A percentile compares a stretch with the other conserved stretches of the same genome.
phyloP scores from a whole-genome alignment of 2,113 vertebrate species.

The Helogale parvula region DNA sequence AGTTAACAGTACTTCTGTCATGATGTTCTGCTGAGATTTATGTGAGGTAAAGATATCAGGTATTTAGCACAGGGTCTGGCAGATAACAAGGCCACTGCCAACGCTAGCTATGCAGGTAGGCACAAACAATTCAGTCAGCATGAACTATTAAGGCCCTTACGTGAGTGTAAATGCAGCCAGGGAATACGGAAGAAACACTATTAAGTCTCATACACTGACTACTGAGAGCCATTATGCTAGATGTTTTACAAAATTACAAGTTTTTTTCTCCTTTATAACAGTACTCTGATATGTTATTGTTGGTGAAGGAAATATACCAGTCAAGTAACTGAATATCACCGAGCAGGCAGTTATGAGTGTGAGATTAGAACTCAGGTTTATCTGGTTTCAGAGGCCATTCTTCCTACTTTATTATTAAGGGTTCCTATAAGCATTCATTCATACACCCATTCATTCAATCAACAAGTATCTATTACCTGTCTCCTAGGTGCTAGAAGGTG shows the following conservation, averaged over 20 bases:
- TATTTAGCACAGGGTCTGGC: not conserved
- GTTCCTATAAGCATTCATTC: not conserved
- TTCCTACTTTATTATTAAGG: not conserved
- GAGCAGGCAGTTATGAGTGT: not conserved
- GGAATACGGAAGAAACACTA: not conserved
- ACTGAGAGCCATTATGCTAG: not conserved
- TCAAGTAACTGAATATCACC: not conserved
- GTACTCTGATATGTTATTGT: not conserved
- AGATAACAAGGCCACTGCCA: not conserved
- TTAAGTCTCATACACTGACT: not conserved
- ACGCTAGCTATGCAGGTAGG: not conserved
- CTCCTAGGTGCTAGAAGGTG: not conserved
- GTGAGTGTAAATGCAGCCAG: not conserved
- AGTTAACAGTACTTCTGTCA: not conserved
- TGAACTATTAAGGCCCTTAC: not conserved
- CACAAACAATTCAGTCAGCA: not conserved
- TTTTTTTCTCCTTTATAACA: not conserved
- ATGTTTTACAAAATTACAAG: not conserved
- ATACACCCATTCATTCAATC: not conserved
- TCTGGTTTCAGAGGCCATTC: not conserved
- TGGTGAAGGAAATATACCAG: not conserved
- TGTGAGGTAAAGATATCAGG: not conserved
- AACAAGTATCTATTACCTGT: not conserved
- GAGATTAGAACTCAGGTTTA: not conserved
- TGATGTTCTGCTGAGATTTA: not conserved